Evolutionary conservation across 2,888 invertebrate genomes (phyloP).

Genomic region (Yponomeuta sedellus): DNA sequence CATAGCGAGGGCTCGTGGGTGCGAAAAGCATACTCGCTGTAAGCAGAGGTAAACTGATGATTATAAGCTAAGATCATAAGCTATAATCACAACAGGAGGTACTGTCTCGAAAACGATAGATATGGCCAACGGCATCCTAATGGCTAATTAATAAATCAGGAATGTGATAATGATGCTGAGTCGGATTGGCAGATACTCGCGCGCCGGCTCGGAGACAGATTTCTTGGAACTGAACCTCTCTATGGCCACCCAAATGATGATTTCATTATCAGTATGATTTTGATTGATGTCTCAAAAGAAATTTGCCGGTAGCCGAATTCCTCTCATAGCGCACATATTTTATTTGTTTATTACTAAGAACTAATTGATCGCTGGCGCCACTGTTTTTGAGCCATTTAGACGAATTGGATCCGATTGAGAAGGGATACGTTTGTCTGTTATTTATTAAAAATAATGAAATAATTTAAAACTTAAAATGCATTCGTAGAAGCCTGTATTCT

Average conservation of each 20-base stretch:
- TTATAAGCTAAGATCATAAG: no score
- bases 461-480: no score
- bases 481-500: no score
- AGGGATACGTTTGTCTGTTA: neutral
- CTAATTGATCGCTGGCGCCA: constrained; percentile 71
- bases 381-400: constrained; percentile 46
- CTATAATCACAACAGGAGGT: no score
- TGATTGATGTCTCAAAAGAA: constrained; percentile 74
- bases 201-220: constrained; percentile 33
- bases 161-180: constrained; percentile 67
- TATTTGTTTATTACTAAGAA: constrained; percentile 72
- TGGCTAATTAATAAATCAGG: constrained; percentile 72
- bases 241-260: constrained; percentile 77
- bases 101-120: neutral
- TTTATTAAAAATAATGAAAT: no score
- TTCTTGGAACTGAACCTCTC: constrained; percentile 63
- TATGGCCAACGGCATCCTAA: constrained; percentile 23
- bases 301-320: constrained; percentile 63
- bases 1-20: no score
- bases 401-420: neutral
- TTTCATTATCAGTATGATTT: constrained; percentile 76
- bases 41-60: no score
- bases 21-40: no score
- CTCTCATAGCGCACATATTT: constrained; percentile 64
- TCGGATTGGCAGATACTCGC: constrained; percentile 3